Evolutionary conservation across 2,113 vertebrate species (phyloP).

Genomic region (Brevimyrus niger): DNA sequence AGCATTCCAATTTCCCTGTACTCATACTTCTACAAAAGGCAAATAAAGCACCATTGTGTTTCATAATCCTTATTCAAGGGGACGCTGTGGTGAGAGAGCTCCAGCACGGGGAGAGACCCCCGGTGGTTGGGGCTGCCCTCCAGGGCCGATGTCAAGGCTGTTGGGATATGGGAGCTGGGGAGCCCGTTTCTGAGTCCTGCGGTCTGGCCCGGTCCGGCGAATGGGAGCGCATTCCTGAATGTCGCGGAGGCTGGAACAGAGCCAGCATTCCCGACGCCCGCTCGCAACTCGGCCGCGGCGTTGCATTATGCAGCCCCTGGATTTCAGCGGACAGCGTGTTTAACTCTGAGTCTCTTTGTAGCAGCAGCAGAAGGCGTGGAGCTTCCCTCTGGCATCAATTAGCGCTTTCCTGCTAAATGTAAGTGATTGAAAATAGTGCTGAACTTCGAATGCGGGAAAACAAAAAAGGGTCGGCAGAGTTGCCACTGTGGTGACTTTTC

Average conservation of each 20-base stretch:
- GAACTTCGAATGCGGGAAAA: not conserved
- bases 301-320: not conserved
- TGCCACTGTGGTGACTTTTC: not conserved
- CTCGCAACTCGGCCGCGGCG: not conserved
- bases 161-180: not conserved
- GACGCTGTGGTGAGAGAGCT: not conserved
- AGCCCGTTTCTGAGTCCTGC: not conserved
- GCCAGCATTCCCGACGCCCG: constrained; percentile 1
- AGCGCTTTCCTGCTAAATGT: not conserved
- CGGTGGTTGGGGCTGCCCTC: not conserved
- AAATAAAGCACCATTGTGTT: not conserved
- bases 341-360: not conserved
- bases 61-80: not conserved
- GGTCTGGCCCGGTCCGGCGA: not conserved
- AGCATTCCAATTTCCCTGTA: not conserved
- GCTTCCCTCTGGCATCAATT: not conserved
- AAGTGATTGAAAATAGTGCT: not conserved
- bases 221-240: not conserved
- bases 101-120: not conserved
- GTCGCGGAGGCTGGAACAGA: not conserved
- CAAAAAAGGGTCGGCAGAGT: not conserved
- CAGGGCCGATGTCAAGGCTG: not conserved
- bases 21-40: not conserved
- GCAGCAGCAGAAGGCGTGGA: not conserved
- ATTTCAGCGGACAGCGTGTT: not conserved